Evolutionary conservation across 2,888 invertebrate species (phyloP).

Genomic region (Drosophila lutescens): DNA sequence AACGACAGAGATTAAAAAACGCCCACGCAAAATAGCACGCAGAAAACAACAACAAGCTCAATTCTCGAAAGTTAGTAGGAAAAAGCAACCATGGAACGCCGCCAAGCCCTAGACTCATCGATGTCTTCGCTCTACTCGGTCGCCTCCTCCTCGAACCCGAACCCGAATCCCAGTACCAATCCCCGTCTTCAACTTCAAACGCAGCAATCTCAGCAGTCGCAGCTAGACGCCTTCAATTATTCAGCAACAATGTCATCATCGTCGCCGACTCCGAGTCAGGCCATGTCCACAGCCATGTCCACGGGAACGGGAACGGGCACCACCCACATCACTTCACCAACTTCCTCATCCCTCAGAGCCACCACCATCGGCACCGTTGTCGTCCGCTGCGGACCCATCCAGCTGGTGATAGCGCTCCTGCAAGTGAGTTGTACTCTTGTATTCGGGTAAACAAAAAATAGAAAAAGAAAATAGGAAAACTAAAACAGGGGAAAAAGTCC

Average conservation of each 20-base stretch:
- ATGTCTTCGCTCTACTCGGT: conserved; percentile 83
- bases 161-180: conserved; percentile 44
- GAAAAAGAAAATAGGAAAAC: neutral
- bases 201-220: conserved; percentile 62
- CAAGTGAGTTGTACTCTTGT: conserved; percentile 87
- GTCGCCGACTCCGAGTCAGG: conserved; percentile 80
- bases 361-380: conserved; percentile 96
- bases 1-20: conserved; percentile 72
- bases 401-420: conserved; percentile 94
- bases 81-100: conserved; percentile 72
- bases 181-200: conserved; percentile 50
- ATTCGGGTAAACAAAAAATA: conserved; percentile 8
- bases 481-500: conserved; percentile 10
- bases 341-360: conserved; percentile 84
- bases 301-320: conserved; percentile 20
- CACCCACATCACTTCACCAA: conserved; percentile 17
- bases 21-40: conserved; percentile 64
- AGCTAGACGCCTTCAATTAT: conserved; percentile 78
- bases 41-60: conserved; percentile 48
- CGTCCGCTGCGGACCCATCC: conserved; percentile 93
- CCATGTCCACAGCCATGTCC: conserved; percentile 45
- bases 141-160: conserved; percentile 74
- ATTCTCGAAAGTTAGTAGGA: conserved; percentile 16
- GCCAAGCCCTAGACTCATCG: conserved; percentile 82
- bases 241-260: conserved; percentile 81